These are phyloP conservation scores for Tethea ocularis DNA, from an alignment of 2,888 invertebrate species.

Conservation along the genomic window DNA sequence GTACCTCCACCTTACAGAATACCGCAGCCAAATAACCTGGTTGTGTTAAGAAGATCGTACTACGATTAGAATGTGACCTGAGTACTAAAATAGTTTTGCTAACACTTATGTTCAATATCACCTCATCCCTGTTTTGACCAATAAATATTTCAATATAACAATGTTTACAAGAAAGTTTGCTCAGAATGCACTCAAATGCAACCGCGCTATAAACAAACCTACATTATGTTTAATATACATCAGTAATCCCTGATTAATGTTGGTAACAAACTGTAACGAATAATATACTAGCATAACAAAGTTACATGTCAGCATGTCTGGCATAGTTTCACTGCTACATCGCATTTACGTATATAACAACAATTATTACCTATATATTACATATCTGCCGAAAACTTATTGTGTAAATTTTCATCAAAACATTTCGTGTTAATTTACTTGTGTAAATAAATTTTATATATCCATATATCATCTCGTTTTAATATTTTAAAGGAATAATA, in stretches of 20 bases:
- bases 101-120: not conserved
- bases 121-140: not conserved
- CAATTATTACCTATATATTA: too few relatives aligned
- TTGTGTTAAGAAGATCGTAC: too few relatives aligned
- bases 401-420: too few relatives aligned
- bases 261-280: not conserved
- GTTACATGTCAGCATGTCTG: too few relatives aligned
- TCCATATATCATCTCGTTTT: not conserved
- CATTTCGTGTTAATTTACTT: too few relatives aligned
- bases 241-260: constrained; percentile 1
- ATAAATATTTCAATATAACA: not conserved
- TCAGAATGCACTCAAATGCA: not conserved
- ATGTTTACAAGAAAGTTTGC: not conserved
- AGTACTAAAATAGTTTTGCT: too few relatives aligned
- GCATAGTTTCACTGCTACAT: not conserved
- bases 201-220: not conserved
- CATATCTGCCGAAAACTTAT: too few relatives aligned
- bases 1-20: too few relatives aligned
- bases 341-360: not conserved
- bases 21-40: too few relatives aligned
- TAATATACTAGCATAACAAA: not conserved
- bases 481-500: not conserved
- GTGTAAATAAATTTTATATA: not conserved
- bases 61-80: too few relatives aligned
- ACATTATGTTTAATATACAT: not conserved